phyloP scores from a whole-genome alignment of 2,113 vertebrate genomes.

The Cnemophilus loriae region DNA sequence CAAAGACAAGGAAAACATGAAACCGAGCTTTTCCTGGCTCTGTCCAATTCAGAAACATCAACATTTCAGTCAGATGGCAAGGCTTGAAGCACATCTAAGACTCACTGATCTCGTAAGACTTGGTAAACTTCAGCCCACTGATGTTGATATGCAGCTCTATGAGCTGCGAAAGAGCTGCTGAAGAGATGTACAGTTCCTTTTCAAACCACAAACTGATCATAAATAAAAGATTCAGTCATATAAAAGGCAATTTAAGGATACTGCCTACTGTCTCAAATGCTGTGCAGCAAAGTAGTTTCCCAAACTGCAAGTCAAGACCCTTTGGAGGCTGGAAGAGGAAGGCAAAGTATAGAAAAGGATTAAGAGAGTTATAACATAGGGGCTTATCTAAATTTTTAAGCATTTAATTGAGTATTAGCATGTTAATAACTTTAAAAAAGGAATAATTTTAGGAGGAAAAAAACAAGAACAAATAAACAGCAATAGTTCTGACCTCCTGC shows the following conservation, averaged over 20 bases:
- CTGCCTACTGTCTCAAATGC: background rate
- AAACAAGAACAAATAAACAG: background rate
- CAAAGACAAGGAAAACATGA: background rate
- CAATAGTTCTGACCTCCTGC: background rate
- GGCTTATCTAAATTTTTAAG: background rate
- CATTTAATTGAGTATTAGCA: background rate
- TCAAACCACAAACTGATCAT: background rate
- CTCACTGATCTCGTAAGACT: background rate
- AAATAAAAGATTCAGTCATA: background rate
- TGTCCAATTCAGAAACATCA: background rate
- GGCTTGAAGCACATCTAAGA: background rate
- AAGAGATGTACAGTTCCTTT: background rate
- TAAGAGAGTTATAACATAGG: background rate
- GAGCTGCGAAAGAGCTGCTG: constrained; percentile 23
- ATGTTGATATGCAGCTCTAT: background rate
- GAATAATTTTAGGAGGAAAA: background rate
- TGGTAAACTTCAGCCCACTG: background rate
- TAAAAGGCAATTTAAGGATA: background rate
- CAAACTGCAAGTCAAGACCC: background rate
- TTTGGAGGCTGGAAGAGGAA: background rate
- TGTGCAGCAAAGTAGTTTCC: background rate
- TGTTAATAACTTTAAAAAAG: background rate
- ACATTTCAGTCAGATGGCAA: background rate
- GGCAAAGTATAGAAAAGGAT: background rate
- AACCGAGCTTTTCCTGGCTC: background rate